Base-by-base conservation (phyloP, 1,140 invertebrate genomes). In the Cylas formicarius region DNA sequence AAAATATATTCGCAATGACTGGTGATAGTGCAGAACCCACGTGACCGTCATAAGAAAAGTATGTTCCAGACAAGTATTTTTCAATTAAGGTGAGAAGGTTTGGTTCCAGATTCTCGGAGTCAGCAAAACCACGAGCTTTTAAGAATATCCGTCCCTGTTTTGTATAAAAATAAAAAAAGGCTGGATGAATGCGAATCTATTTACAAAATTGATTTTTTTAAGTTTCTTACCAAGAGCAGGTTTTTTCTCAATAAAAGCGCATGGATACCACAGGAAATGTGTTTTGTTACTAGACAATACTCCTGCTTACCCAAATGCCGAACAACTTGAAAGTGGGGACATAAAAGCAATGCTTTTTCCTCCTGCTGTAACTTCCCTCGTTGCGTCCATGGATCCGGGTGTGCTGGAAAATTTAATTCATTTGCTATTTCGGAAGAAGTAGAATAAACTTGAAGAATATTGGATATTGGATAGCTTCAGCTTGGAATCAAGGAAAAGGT, bases 341-440 rank as follows among this genome's bases (percentile, higher is more conserved):
- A 61, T 71, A 39, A 66, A 53, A 47, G 44, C 66, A 2, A 58
- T 56, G 36, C 72, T 67, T 60, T 55, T 73, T 23, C 71, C 70
- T 23, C 57, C 66, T 36, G 72, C 72, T 44, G 63, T 65, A 0
- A 72, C 69, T 33, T 57, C 60, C 1, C 48, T 67, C 32, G 38
- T 73, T 17, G 70, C 74, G 52, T 68, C 69, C 23, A 67, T 72
- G 63, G 67, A 72, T 43, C 66, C 70, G 56, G 67, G 64, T 26
- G 56, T 74, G 16, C 71, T 71, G 47, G 52, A 53, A 50, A 51
- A 34, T n/a, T 39, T 54, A 36, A 36, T 19, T 19, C 1, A 32
- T 7, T 32, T 8, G 11, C 31, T 6, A 13, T n/a, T n/a, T n/a
- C n/a, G n/a, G n/a, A n/a, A n/a, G n/a, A n/a, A 32, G 17, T 8